Percentiles rank a stretch among this genome's conserved stretches.
Evolutionary conservation across 2,113 vertebrate species (phyloP).

Genomic region (Bolborhynchus lineola): DNA sequence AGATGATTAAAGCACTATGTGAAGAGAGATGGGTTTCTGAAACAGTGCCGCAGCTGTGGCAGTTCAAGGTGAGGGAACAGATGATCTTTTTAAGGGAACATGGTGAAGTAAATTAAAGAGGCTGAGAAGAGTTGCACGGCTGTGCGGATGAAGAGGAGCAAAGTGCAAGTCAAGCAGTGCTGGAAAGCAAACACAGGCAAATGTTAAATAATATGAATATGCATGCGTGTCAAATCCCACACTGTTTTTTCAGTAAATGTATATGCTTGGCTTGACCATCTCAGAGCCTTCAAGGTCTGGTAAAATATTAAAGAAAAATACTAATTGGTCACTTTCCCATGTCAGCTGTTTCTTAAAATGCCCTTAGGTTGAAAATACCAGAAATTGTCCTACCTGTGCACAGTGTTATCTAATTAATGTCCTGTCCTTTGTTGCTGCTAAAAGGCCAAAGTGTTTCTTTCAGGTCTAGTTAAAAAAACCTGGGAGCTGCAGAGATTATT

Average conservation of each 20-base stretch:
- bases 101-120: background rate
- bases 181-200: background rate
- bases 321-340: background rate
- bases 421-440: background rate
- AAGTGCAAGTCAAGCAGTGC: background rate
- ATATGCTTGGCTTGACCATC: background rate
- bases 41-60: background rate
- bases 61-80: background rate
- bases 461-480: background rate
- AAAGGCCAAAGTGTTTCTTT: background rate
- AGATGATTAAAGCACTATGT: background rate
- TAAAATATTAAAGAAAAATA: background rate
- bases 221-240: background rate
- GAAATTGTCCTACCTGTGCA: background rate
- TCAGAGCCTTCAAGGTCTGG: background rate
- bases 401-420: background rate
- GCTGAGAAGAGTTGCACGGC: background rate
- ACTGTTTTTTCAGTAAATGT: background rate
- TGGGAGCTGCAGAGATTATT: background rate
- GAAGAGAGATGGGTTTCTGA: background rate
- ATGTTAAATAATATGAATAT: background rate
- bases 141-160: background rate
- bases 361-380: background rate
- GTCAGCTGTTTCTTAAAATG: background rate
- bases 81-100: background rate